phyloP scores from a whole-genome alignment of 2,797 vertebrate species.

The Eidolon dupreanum region DNA sequence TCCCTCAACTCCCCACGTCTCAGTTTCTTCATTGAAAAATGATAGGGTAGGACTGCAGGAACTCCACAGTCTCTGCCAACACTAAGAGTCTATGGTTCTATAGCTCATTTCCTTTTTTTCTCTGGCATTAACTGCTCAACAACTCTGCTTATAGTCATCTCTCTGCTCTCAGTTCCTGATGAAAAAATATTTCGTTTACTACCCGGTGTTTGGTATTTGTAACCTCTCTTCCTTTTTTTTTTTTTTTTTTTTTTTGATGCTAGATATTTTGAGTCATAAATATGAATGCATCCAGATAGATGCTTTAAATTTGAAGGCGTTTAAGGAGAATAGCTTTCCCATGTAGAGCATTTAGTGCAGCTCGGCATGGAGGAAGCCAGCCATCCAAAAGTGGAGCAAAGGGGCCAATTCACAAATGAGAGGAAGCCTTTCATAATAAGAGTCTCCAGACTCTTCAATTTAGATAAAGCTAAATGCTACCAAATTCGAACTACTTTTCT shows the following conservation, averaged over 20 bases:
- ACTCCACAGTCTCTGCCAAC: slow-evolving; percentile 65
- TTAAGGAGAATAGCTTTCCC: slow-evolving; percentile 81
- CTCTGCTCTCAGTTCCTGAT: slow-evolving; percentile 49
- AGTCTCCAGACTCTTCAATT: slow-evolving; percentile 75
- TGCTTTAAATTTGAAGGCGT: slow-evolving; percentile 74
- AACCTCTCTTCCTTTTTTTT: slow-evolving; percentile 26
- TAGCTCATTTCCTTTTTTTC: slow-evolving; percentile 66
- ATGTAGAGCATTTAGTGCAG: slow-evolving; percentile 79
- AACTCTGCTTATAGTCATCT: slow-evolving; percentile 58
- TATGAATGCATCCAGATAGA: slow-evolving; percentile 62
- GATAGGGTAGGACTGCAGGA: slow-evolving; percentile 72
- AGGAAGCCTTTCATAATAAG: slow-evolving; percentile 75
- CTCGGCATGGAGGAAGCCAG: slow-evolving; percentile 77
- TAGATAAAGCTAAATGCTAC: slow-evolving; percentile 75
- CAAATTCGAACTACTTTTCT: slow-evolving; percentile 69
- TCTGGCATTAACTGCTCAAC: slow-evolving; percentile 62
- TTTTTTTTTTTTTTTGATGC: slow-evolving; percentile 24
- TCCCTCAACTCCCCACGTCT: slow-evolving; percentile 74
- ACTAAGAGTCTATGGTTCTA: slow-evolving; percentile 73
- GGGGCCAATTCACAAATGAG: slow-evolving; percentile 78
- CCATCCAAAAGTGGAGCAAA: slow-evolving; percentile 77
- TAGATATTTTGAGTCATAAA: slow-evolving; percentile 69
- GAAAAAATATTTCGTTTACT: slow-evolving; percentile 66
- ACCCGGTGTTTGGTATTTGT: slow-evolving; percentile 35
- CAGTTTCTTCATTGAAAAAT: slow-evolving; percentile 80